Conservation (phyloP, 2,888 invertebrate species). For the Hanleya hanleyi region DNA sequence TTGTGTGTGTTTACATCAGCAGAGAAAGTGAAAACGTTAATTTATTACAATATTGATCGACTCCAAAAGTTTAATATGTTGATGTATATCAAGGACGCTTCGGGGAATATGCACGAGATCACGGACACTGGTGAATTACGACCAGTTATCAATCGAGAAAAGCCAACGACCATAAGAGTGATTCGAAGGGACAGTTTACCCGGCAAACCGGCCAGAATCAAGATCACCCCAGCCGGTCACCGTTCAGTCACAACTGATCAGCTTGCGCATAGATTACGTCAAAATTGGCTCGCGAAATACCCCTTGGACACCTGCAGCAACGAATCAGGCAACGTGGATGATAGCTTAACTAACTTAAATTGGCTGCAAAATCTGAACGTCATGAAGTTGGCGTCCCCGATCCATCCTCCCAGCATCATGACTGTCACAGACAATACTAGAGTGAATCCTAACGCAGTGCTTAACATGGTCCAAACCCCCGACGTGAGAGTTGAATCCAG, state of each 20-base stretch:
- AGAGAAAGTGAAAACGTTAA: too few species aligned
- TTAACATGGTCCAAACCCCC: slow-evolving; percentile 58
- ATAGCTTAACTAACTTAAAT: slow-evolving; percentile 88
- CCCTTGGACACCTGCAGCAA: slow-evolving; percentile 62
- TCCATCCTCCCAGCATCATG: too few species aligned
- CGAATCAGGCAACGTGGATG: slow-evolving; percentile 72
- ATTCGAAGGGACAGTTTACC: background rate
- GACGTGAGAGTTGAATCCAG: slow-evolving; percentile 51
- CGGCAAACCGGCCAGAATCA: background rate
- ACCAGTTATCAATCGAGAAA: background rate
- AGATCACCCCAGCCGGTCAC: too few species aligned
- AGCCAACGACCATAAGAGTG: background rate
- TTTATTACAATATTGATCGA: too few species aligned
- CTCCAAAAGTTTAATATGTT: too few species aligned
- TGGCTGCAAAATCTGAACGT: slow-evolving; percentile 92
- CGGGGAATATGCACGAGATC: slow-evolving; percentile 1
- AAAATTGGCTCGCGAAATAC: slow-evolving; percentile 71
- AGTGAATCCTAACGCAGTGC: slow-evolving; percentile 65
- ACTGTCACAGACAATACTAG: slow-evolving; percentile 60
- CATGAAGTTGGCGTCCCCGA: slow-evolving; percentile 84
- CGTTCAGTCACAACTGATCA: slow-evolving; percentile 55
- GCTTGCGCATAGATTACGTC: slow-evolving; percentile 65
- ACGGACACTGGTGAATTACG: background rate
- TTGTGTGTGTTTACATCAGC: too few species aligned
- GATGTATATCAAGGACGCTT: slow-evolving; percentile 1